Percentiles rank a stretch among this genome's conserved stretches.
phyloP scores from a whole-genome alignment of 2,888 invertebrate species.

The Plagiodera versicolora region DNA sequence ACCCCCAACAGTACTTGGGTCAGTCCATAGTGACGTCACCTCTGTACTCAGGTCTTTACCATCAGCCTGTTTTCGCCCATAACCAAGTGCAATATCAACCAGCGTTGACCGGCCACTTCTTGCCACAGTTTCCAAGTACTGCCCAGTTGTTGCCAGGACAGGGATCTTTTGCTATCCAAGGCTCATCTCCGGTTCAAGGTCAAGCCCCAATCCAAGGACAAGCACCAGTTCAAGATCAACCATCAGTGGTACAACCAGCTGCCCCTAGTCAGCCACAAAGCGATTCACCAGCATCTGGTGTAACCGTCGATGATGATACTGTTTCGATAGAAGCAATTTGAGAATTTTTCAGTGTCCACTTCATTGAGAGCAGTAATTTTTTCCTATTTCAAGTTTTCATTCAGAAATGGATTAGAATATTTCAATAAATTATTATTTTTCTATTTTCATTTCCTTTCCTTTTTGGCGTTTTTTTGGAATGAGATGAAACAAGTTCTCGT shows the following conservation, averaged over 20 bases:
- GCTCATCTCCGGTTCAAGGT: background rate
- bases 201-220: conserved; percentile 21
- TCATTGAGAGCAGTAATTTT: too few relatives aligned
- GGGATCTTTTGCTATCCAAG: background rate
- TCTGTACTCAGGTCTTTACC: background rate
- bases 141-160: background rate
- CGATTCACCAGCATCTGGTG: conserved; percentile 33
- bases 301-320: conserved; percentile 42
- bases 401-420: too few relatives aligned
- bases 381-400: too few relatives aligned
- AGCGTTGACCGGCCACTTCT: background rate
- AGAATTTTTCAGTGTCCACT: too few relatives aligned
- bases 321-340: conserved; percentile 44
- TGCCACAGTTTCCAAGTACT: background rate
- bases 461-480: too few relatives aligned
- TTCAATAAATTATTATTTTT: too few relatives aligned
- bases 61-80: background rate
- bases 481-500: too few relatives aligned
- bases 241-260: background rate
- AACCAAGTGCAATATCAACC: background rate
- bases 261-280: conserved; percentile 24
- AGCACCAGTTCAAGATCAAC: conserved; percentile 12
- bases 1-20: background rate
- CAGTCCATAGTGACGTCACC: background rate
- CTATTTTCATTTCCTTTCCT: too few relatives aligned